phyloP scores from a whole-genome alignment of 1,140 invertebrate species.

The Prorops nasuta region DNA sequence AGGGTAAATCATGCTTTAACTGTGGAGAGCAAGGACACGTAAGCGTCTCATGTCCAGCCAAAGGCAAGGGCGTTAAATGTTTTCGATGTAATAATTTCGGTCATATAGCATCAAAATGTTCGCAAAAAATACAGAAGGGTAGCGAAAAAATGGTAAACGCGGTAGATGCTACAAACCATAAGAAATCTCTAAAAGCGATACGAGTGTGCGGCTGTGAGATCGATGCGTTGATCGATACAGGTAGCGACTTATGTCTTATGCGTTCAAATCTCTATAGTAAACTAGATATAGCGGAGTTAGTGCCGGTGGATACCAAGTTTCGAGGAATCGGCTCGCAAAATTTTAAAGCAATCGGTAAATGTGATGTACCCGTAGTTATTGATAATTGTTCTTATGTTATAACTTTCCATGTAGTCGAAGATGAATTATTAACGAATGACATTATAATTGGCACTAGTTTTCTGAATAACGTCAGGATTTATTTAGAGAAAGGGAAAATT shows the following conservation, averaged over 20 bases:
- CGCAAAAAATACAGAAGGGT: background rate
- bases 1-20: no score
- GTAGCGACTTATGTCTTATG: background rate
- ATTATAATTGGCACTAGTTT: constrained; percentile 1
- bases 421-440: background rate
- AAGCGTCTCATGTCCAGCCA: background rate
- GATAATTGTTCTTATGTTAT: background rate
- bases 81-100: background rate
- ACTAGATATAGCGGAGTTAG: background rate
- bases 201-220: background rate
- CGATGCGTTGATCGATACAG: background rate
- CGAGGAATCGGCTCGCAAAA: background rate
- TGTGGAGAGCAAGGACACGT: background rate
- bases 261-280: background rate
- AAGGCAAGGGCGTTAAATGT: background rate
- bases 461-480: background rate
- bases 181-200: constrained; percentile 5
- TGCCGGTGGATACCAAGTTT: background rate
- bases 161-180: background rate
- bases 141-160: background rate
- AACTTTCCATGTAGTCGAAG: background rate
- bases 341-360: background rate
- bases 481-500: background rate
- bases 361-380: background rate
- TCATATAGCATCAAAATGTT: background rate